Base-by-base conservation (phyloP, 2,113 vertebrate species). In the Xenopus borealis region DNA sequence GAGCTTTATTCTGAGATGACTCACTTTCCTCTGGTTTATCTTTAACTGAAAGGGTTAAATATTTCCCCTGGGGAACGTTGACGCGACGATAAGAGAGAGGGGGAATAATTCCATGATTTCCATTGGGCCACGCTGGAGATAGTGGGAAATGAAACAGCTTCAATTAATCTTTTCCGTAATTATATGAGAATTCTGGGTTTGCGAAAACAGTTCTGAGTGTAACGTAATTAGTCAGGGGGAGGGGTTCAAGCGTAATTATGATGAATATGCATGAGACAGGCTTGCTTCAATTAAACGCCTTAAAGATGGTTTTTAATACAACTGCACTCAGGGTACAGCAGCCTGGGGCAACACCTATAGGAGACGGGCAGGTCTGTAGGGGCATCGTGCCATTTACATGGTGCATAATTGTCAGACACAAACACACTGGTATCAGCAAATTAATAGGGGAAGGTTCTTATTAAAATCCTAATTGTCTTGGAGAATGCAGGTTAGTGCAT, bases 151-250 rank as follows among this genome's bases (percentile, higher is more conserved):
- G 87, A 88, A 89, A 84, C 84, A 90, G 90, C 86, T 89, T 80
- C 88, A 89, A 90, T 90, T 91, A 91, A 90, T 93, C 92, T 89
- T 83, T 80, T 77, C 80, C 83, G 80, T 88, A 87, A 91, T 91
- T 90, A 88, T 87, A 83, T 82, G 86, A 83, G 91, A 88, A 85
- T 81, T 86, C 85, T 46, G 84, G 78, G 80, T 88, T 81, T 85
- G 82, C 83, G 84, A 81, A 86, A 86, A 87, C 85, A 80, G 82
- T 85, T 78, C 59, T 66, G 80, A 85, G 76, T 63, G 7, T 76
- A 73, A 83, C 84, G 80, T 91, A 91, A 91, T 91, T 88, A 89
- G 85, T 85, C 64, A 46, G 33, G 33, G 30, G 33, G 33, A 9
- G 33, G 33, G 33, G 33, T 7, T 80, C 85, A 79, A 73, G 85